A percentile compares a stretch with the other conserved stretches of the same genome.
These are phyloP conservation scores for Salvelinus fontinalis DNA, from an alignment of 2,113 vertebrate genomes.

Conservation along the genomic window DNA sequence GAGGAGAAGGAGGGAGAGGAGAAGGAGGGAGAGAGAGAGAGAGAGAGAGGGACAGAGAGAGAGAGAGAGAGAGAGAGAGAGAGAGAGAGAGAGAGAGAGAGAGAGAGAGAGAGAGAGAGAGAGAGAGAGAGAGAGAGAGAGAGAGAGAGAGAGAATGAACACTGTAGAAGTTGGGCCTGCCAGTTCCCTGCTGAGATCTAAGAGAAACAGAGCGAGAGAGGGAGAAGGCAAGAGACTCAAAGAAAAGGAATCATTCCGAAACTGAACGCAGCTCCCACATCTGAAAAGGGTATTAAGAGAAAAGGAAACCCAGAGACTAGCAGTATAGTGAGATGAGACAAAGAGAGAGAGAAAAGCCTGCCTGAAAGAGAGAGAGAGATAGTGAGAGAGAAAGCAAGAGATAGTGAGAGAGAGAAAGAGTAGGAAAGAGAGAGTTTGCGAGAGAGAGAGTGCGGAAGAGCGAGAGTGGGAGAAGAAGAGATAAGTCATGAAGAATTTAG, in stretches of 20 bases:
- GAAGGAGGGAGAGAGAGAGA: conserved; percentile 15
- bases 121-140: conserved; percentile 1
- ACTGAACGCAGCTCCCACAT: background rate
- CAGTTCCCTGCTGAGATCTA: conserved; percentile 34
- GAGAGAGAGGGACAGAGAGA: background rate
- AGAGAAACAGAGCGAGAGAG: conserved; percentile 20
- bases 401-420: background rate
- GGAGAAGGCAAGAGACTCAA: background rate
- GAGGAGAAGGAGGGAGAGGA: background rate
- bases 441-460: background rate
- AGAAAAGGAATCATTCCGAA: background rate
- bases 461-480: background rate
- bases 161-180: conserved; percentile 19
- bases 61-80: background rate
- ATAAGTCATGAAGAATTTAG: too few species aligned
- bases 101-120: conserved; percentile 6
- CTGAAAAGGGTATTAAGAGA: background rate
- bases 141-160: conserved; percentile 4
- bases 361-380: conserved; percentile 7
- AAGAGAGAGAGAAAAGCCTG: conserved; percentile 33
- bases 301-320: conserved; percentile 28
- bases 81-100: background rate
- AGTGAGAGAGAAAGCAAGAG: background rate
- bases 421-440: too few species aligned
- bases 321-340: background rate